Conservation (phyloP, 1,140 invertebrate species). For the Zophobas morio region DNA sequence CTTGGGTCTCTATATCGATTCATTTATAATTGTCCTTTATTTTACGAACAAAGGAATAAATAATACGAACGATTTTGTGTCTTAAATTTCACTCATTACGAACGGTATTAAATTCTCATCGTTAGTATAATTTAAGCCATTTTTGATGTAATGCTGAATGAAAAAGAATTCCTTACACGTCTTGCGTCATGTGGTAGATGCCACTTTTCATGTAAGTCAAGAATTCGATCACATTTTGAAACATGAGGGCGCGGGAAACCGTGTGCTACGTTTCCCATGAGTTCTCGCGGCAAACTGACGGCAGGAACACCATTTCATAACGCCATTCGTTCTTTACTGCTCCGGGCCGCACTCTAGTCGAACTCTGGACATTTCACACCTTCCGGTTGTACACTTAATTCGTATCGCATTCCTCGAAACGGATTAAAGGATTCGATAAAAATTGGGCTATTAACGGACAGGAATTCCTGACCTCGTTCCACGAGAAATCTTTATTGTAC, state of each 20-base stretch:
- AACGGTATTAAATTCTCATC: not conserved
- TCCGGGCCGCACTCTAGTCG: constrained; percentile 18
- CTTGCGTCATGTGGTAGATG: constrained; percentile 56
- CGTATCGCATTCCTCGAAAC: not conserved
- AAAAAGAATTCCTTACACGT: constrained; percentile 55
- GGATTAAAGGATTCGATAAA: too few relatives aligned
- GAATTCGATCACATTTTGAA: constrained; percentile 62
- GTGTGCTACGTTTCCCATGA: constrained; percentile 48
- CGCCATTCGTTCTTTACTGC: constrained; percentile 39
- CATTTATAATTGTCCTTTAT: constrained; percentile 11
- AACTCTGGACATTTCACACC: constrained; percentile 3
- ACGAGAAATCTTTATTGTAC: too few relatives aligned
- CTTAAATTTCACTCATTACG: not conserved
- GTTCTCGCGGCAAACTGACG: constrained; percentile 43
- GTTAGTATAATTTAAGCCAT: too few relatives aligned
- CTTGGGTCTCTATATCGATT: constrained; percentile 10
- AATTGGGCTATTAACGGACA: too few relatives aligned
- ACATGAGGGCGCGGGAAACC: constrained; percentile 52
- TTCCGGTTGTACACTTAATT: constrained; percentile 20
- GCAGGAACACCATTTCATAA: constrained; percentile 27
- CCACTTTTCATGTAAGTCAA: constrained; percentile 57
- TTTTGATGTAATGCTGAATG: not conserved
- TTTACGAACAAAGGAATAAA: constrained; percentile 17
- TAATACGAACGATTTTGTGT: not conserved
- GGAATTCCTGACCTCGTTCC: too few relatives aligned